phyloP scores from a whole-genome alignment of 2,113 vertebrate genomes.

The Taxidea taxus region DNA sequence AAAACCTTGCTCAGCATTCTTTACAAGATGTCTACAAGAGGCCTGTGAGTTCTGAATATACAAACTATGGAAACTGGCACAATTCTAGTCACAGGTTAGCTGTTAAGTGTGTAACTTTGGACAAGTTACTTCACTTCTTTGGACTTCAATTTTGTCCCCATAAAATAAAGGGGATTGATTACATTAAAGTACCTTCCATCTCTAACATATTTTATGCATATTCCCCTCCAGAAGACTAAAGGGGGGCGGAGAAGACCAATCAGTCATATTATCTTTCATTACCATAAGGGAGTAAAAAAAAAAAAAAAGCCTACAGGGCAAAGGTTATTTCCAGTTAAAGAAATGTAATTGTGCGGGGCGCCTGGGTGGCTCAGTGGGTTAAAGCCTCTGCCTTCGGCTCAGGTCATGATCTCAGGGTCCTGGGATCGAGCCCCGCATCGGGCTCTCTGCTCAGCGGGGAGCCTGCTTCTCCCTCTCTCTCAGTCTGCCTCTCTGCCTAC shows the following conservation, averaged over 20 bases:
- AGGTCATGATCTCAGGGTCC: too few species aligned
- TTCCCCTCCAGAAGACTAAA: not conserved
- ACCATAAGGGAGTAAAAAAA: not conserved
- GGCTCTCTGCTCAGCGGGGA: too few species aligned
- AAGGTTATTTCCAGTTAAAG: slow-evolving; percentile 34
- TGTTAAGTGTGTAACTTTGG: not conserved
- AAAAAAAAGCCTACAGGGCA: not conserved
- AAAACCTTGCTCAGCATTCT: not conserved
- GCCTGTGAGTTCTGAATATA: not conserved
- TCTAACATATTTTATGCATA: not conserved
- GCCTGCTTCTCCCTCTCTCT: too few species aligned
- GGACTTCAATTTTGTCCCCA: not conserved
- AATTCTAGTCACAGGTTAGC: not conserved
- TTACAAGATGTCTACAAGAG: not conserved
- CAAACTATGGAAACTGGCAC: not conserved
- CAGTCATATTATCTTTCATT: not conserved
- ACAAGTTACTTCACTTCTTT: not conserved
- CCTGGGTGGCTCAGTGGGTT: too few species aligned
- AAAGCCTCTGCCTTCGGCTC: too few species aligned
- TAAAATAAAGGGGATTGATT: not conserved
- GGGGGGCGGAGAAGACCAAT: not conserved
- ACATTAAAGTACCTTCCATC: not conserved
- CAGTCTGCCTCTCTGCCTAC: too few species aligned
- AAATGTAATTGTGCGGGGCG: not conserved
- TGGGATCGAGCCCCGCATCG: too few species aligned